Base-by-base conservation (phyloP, 1,140 invertebrate species). In the Nephila pilipes region DNA sequence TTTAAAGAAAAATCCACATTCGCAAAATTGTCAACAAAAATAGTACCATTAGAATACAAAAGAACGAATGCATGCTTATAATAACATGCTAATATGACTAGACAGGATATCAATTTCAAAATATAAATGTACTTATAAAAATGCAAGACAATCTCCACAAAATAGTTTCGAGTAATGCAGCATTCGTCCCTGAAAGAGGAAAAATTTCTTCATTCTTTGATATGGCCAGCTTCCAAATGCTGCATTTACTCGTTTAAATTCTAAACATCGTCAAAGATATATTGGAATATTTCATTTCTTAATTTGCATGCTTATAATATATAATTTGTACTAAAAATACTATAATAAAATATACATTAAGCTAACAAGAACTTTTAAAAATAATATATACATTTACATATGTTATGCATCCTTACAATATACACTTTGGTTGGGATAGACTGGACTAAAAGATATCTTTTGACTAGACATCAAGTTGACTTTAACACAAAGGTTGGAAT, bases 271-370 rank as follows among this genome's bases (percentile, higher is more conserved):
- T 75, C 69, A 36, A 75, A 75, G 69, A 75, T 75, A 75, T 75
- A 75, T 46, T 36, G 69, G 69, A 75, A 36, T 75, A 75, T 75
- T 75, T 75, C 12, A 75, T 75, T 36, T 75, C 18, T 32, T 75
- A 75, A 75, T 18, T 75, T 36, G 69, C 69, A 75, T 75, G 69
- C 69, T 75, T 75, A 75, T 29, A 75, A 75, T 75, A 75, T 75
- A 75, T 75, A 75, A 75, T 83, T 83, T 83, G n/a, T 83, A 83
- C 81, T 69, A 65, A 88, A 88, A 88, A 88, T 88, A 88, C 87
- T 88, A 88, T 88, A 69, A 65, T 65, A 88, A 88, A 88, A 88
- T 83, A 83, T 83, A 88, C 58, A 88, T 32, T 69, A 88, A 88
- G 87, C 58, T n/a, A 88, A 88, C 32, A 69, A 69, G 87, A 88